Evolutionary conservation across 2,888 invertebrate species (phyloP), one percentile per base, ranked within the genome.

Genomic region (Pristionchus japonicus): DNA sequence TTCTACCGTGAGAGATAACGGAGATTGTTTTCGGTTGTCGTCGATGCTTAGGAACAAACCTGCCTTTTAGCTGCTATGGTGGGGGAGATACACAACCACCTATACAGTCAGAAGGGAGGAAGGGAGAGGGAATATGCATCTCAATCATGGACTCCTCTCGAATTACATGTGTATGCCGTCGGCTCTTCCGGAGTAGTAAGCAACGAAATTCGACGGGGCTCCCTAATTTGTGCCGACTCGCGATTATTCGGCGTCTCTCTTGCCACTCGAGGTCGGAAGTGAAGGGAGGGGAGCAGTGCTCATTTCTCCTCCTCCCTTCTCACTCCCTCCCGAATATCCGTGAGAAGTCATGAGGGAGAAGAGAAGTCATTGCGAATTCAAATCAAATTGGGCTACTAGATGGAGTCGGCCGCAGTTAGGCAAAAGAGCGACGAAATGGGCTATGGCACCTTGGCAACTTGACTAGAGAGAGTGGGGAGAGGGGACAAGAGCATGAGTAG

Each of bases 291-390:
- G 82, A 31, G 82, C 49, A 52, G 52, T 83, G 27, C 85, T 85
- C 64, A 57, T 85, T 64, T 85, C 85, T 85, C 64, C 64, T 37
- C 23, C 85, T 37, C 47, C 40, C 27, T 40, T 27, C n/a, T 64
- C 57, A 57, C 40, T 13, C 77, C 13, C 47, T 77, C 43, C 77
- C 77, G 77, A 77, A 77, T 77, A 64, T 85, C 47, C 85, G 61
- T 85, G 57, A 85, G 77, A 77, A 77, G 77, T 77, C 77, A 77
- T 77, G 77, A 77, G 77, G 70, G 37, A 6, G n/a, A n/a, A n/a
- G 40, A 17, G 83, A 43, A 85, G 85, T 85, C 85, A 85, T 85
- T 85, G 43, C 64, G 85, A 85, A 85, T 85, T 85, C 85, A 64
- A 85, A 85, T 85, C 85, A 64, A 85, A 85, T 85, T 85, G 85